Conservation (phyloP, 2,113 vertebrate species). For the Odocoileus hemionus region DNA sequence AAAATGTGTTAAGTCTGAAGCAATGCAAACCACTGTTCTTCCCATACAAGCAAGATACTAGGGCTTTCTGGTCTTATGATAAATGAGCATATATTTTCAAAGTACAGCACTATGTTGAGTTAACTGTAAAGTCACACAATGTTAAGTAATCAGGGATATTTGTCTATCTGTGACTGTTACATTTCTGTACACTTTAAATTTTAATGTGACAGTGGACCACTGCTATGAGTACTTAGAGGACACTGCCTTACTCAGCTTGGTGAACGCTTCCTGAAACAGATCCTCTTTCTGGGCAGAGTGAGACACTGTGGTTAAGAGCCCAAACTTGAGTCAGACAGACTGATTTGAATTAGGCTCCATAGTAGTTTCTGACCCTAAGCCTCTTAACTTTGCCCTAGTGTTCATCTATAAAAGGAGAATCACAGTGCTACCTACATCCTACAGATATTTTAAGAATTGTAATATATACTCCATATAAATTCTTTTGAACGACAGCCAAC, state of each 20-base stretch:
- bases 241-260: background rate
- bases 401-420: background rate
- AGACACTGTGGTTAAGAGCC: background rate
- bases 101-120: background rate
- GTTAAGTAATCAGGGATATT: background rate
- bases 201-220: background rate
- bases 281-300: background rate
- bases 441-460: background rate
- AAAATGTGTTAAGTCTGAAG: background rate
- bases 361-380: background rate
- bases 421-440: background rate
- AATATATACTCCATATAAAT: background rate
- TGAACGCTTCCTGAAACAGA: background rate
- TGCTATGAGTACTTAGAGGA: background rate
- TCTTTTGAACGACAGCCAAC: background rate
- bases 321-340: background rate
- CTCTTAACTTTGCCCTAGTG: background rate
- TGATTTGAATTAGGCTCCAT: background rate
- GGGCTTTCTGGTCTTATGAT: background rate
- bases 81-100: background rate
- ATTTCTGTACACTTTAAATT: background rate
- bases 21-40: background rate
- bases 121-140: background rate
- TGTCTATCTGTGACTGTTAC: background rate
- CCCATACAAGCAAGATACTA: background rate